Evolutionary conservation across 1,140 invertebrate species (phyloP), one percentile per base, ranked within the genome.

Genomic region (Goniozus legneri): DNA sequence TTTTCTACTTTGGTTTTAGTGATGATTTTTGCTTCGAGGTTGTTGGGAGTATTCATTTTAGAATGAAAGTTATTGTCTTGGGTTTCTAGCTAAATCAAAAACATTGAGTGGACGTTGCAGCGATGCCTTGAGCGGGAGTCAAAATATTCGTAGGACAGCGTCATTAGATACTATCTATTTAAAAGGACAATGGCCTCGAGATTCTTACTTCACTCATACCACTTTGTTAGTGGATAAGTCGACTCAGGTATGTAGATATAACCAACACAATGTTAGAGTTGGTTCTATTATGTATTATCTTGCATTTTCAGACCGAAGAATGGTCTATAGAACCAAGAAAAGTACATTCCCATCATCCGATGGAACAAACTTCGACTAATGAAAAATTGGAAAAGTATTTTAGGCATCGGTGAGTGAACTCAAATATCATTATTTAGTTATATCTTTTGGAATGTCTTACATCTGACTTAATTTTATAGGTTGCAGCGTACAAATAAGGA

Each of bases 121-220:
- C 46, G 69, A 76, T 47, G 64, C 64, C 50, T 58, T 71, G 33
- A 74, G 64, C 54, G 71, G 73, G 71, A 65, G 68, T 71, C 59
- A 82, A 75, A 78, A 79, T 77, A 88, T 89, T 55, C 75, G 86
- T 60, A 79, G 86, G 43, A 88, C 86, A 53, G 86, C 86, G 36
- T 89, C 86, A 10, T 69, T 89, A 53, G 87, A 89, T 63, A 85
- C 86, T 13, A 82, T 89, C 51, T 87, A 88, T 68, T 76, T 88
- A 43, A 83, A 84, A 65, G 85, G 84, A 58, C 85, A 87, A 56
- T 88, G 84, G 84, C 84, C 85, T 36, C 79, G 83, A 56, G 86
- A 88, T 59, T 79, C 78, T 51, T 82, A 84, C 58, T 81, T 79
- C 56, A 79, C 82, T 49, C 82, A 85, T 67, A 79, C 80, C 57